These are phyloP conservation scores for Listrodromus nycthemerus DNA, from an alignment of 2,888 invertebrate genomes.

Conservation along the genomic window DNA sequence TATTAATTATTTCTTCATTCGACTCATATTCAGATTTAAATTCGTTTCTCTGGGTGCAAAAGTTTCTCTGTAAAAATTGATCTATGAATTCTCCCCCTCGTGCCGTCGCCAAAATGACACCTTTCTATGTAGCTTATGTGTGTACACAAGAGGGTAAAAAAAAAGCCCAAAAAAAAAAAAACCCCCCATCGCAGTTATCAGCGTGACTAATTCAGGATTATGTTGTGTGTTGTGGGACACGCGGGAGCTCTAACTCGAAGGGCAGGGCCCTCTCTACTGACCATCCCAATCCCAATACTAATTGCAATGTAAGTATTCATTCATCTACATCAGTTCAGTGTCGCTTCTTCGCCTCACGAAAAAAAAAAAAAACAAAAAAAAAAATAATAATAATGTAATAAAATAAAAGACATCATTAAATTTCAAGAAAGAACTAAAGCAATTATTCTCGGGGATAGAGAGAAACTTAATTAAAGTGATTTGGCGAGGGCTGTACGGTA, in stretches of 20 bases:
- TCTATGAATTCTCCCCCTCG: constrained; percentile 17
- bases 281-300: constrained; percentile 84
- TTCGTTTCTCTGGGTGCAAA: constrained; percentile 67
- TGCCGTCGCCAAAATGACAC: constrained; percentile 22
- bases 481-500: constrained; percentile 67
- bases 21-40: not conserved
- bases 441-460: constrained; percentile 60
- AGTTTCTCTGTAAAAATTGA: constrained; percentile 51
- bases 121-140: constrained; percentile 49
- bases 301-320: constrained; percentile 84
- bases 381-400: constrained; percentile 12
- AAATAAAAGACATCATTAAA: constrained; percentile 3
- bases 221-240: constrained; percentile 84
- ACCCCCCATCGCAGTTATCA: constrained; percentile 75
- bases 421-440: constrained; percentile 18
- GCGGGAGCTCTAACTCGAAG: constrained; percentile 84
- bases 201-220: constrained; percentile 84
- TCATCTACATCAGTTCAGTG: constrained; percentile 82
- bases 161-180: constrained; percentile 51
- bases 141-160: constrained; percentile 49
- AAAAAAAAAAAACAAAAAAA: constrained; percentile 38
- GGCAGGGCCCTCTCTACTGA: constrained; percentile 83
- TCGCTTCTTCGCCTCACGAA: constrained; percentile 76
- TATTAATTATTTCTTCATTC: not conserved
- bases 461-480: constrained; percentile 58